These are phyloP conservation scores for Saguinus imperator DNA, from an alignment of 2,113 vertebrate species.

Conservation along the genomic window DNA sequence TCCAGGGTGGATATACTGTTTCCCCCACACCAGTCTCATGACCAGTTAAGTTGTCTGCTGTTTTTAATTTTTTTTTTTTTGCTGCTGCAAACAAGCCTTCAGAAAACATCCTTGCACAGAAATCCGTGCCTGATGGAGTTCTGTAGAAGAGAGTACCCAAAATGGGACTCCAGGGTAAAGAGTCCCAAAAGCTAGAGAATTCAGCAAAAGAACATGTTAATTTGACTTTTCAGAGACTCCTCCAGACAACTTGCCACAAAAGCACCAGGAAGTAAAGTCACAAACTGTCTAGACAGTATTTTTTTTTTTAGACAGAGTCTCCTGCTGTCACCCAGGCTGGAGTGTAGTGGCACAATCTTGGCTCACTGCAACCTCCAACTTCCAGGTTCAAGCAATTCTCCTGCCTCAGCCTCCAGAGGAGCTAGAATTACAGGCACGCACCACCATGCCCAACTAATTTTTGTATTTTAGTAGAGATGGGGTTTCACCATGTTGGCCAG, in stretches of 20 bases:
- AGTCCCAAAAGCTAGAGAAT: background rate
- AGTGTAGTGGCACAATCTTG: too few relatives aligned
- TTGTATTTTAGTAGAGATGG: too few relatives aligned
- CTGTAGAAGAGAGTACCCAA: background rate
- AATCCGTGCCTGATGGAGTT: background rate
- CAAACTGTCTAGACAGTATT: too few relatives aligned
- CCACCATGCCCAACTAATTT: too few relatives aligned
- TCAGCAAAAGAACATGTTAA: background rate
- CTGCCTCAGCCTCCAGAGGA: too few relatives aligned
- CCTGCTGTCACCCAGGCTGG: too few relatives aligned
- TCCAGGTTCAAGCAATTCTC: too few relatives aligned
- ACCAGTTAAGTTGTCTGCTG: background rate
- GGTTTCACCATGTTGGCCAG: too few relatives aligned
- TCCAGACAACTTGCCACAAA: background rate
- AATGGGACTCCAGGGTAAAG: background rate
- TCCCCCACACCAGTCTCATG: fast-evolving
- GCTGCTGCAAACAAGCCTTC: background rate
- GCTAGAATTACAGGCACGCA: too few relatives aligned
- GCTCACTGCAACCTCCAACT: too few relatives aligned
- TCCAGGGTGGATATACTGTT: background rate
- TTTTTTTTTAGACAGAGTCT: too few relatives aligned
- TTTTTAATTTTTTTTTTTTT: background rate
- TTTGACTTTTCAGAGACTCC: background rate
- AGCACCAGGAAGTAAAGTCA: too few relatives aligned
- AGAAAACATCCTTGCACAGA: background rate